Conservation (phyloP, 2,113 vertebrate genomes). For the Cyanoramphus novaezelandiae region DNA sequence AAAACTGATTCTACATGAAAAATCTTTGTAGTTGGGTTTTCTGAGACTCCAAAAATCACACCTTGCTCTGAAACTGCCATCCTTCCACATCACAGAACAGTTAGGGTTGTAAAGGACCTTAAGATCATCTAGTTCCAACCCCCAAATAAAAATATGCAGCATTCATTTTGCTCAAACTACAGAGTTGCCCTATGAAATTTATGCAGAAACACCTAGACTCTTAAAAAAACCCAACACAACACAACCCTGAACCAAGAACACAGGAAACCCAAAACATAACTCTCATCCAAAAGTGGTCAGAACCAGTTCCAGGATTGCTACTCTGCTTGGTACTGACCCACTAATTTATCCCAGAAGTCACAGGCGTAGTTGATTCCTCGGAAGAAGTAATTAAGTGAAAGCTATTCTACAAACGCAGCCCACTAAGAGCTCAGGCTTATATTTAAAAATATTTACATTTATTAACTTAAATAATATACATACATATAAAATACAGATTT, state of each 20-base stretch:
- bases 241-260: not conserved
- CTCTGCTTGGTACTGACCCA: not conserved
- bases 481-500: not conserved
- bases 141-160: not conserved
- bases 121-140: not conserved
- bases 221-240: not conserved
- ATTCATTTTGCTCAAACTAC: not conserved
- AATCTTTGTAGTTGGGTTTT: not conserved
- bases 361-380: not conserved
- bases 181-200: not conserved
- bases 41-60: not conserved
- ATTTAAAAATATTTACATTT: constrained; percentile 17
- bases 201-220: not conserved
- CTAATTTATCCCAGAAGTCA: not conserved
- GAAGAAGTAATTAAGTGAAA: constrained; percentile 7
- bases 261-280: not conserved
- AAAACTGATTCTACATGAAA: not conserved
- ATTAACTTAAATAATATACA: constrained; percentile 4
- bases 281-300: not conserved
- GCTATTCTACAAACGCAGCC: not conserved
- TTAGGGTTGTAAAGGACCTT: not conserved
- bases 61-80: constrained; percentile 9
- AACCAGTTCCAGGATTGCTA: not conserved
- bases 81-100: not conserved
- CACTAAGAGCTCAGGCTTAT: not conserved